Evolutionary conservation across 2,797 vertebrate genomes (phyloP), one percentile per base, ranked within the genome.

Genomic region (Syngnathus acus): DNA sequence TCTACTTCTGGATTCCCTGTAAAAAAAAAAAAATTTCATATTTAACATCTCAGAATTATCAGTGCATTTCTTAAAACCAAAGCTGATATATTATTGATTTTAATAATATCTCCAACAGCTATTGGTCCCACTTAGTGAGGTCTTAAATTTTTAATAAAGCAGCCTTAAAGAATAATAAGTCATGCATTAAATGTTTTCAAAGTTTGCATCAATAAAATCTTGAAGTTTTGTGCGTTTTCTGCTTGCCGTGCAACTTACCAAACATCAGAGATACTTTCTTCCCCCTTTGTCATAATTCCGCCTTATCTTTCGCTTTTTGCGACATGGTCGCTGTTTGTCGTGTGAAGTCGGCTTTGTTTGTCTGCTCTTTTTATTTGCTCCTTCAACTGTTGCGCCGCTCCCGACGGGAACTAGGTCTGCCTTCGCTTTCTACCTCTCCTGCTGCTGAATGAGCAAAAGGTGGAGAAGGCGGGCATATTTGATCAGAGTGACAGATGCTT

Each of bases 401-500:
- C 77, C 81, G 81, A 78, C 72, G 86, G 72, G 84, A 84, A 88
- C 81, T 78, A 80, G 85, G 81, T 86, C 83, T 83, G 64, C 47
- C 68, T 78, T 43, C 78, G 65, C 83, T 39, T 37, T 81, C 80
- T 75, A 68, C 74, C 79, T 77, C 78, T 77, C 80, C 72, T 72
- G 78, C 75, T 86, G 82, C 87, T 84, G 88, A 88, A 85, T 73
- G 82, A 82, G 88, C 86, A 86, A 79, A 58, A 84, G 79, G 81
- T 83, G 78, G 74, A 83, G 84, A 84, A 89, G 55, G 74, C 78
- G 58, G 82, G 85, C 87, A 88, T 89, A 89, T 89, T 90, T 88
- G 83, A 89, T 90, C 83, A 87, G 79, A 83, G 85, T 78, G 77
- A 84, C 82, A 84, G 81, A 65, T 69, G 83, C 81, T 75, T 61